Evolutionary conservation across 2,797 vertebrate species (phyloP).

Genomic region (Periparus ater): DNA sequence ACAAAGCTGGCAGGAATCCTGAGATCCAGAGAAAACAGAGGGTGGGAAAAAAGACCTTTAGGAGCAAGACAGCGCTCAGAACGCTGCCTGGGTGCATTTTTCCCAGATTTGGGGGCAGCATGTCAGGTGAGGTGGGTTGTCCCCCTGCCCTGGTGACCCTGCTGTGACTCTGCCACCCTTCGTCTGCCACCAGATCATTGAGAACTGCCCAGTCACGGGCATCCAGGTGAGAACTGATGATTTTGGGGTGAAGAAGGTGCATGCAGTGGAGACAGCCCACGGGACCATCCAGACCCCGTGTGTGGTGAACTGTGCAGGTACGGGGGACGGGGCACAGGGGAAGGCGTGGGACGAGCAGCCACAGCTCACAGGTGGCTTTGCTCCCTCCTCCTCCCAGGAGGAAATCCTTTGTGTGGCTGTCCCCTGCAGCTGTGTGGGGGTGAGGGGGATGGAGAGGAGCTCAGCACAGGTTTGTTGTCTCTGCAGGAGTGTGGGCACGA

Average conservation of each 20-base stretch:
- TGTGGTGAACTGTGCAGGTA: slow-evolving; percentile 97
- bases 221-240: slow-evolving; percentile 85
- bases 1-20: not conserved
- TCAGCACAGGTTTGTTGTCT: not conserved
- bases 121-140: fast-evolving
- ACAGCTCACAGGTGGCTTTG: not conserved
- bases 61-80: not conserved
- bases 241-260: slow-evolving; percentile 85
- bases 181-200: slow-evolving; percentile 83
- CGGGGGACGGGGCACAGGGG: fast-evolving
- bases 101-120: not conserved
- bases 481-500: slow-evolving; percentile 89
- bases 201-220: slow-evolving; percentile 93
- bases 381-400: fast-evolving
- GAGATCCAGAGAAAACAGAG: fast-evolving
- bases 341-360: fast-evolving
- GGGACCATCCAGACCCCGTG: slow-evolving; percentile 89
- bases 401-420: not conserved
- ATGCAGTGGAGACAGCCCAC: slow-evolving; percentile 84
- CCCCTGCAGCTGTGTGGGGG: not conserved
- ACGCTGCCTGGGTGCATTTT: fast-evolving
- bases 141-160: not conserved
- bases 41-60: not conserved
- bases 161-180: not conserved
- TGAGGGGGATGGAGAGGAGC: not conserved